phyloP scores from a whole-genome alignment of 2,797 vertebrate species.

The Aldrovandia affinis region DNA sequence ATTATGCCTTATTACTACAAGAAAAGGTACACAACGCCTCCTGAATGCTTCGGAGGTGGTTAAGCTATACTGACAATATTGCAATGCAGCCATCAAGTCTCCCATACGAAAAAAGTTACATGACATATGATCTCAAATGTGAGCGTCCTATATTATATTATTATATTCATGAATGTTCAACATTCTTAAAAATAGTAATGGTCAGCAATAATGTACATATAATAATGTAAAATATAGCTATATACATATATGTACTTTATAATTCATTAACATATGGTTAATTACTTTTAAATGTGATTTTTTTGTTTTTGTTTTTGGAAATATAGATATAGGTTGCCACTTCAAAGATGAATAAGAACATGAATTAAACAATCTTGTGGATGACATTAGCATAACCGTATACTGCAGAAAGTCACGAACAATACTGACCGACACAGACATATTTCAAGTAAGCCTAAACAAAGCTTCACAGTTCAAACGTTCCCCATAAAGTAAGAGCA shows the following conservation, averaged over 20 bases:
- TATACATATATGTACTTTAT: neutral
- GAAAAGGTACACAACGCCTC: neutral
- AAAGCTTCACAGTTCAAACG: neutral
- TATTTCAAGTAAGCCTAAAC: conserved; percentile 9
- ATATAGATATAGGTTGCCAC: neutral
- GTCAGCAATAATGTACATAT: neutral
- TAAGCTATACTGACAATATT: neutral
- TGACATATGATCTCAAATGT: neutral
- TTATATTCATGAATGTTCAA: neutral
- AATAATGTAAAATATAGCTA: neutral
- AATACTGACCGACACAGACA: neutral
- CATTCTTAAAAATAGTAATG: neutral
- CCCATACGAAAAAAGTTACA: neutral
- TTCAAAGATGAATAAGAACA: neutral
- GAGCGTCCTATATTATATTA: neutral
- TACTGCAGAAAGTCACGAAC: neutral
- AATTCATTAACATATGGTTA: neutral
- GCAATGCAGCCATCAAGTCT: neutral
- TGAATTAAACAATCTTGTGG: neutral
- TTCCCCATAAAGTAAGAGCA: neutral
- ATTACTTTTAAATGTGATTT: too few species aligned
- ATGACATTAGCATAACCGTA: neutral
- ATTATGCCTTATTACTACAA: neutral
- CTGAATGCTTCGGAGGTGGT: neutral
- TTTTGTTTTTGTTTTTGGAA: too few species aligned